Percentiles rank a stretch among this genome's conserved stretches.
These are phyloP conservation scores for Labia minor DNA, from an alignment of 2,888 invertebrate species.

Conservation along the genomic window DNA sequence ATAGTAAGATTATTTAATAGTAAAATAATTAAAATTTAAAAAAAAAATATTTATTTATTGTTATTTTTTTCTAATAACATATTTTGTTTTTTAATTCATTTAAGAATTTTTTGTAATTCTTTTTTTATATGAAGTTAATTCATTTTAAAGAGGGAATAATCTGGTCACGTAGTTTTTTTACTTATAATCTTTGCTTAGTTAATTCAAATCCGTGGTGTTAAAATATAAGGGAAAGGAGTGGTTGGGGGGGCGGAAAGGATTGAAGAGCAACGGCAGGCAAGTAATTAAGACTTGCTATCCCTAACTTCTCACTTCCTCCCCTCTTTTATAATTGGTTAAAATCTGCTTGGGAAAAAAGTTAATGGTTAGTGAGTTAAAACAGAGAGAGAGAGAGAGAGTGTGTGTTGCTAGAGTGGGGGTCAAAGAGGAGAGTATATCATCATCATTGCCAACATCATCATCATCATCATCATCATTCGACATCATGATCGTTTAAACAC, in stretches of 20 bases:
- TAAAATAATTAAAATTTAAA: too few relatives aligned
- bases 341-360: slow-evolving; percentile 9
- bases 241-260: not conserved
- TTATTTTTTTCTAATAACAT: too few relatives aligned
- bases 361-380: not conserved
- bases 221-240: not conserved
- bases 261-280: not conserved
- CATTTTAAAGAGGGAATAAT: not conserved
- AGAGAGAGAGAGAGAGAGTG: too few relatives aligned
- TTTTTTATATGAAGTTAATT: not conserved
- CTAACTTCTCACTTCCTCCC: not conserved
- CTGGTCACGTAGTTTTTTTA: not conserved
- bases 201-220: slow-evolving; percentile 13
- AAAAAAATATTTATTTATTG: too few relatives aligned
- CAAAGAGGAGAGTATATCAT: not conserved
- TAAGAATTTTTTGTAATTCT: too few relatives aligned
- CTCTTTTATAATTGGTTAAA: slow-evolving; percentile 2
- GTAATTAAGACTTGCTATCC: not conserved
- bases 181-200: slow-evolving; percentile 1
- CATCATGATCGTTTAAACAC: slow-evolving; percentile 7
- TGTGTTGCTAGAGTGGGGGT: too few relatives aligned
- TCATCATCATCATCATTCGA: not conserved
- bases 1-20: too few relatives aligned
- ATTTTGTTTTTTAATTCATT: too few relatives aligned
- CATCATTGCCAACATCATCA: not conserved